phyloP scores from a whole-genome alignment of 2,797 vertebrate genomes.

The Chaunax sp. region DNA sequence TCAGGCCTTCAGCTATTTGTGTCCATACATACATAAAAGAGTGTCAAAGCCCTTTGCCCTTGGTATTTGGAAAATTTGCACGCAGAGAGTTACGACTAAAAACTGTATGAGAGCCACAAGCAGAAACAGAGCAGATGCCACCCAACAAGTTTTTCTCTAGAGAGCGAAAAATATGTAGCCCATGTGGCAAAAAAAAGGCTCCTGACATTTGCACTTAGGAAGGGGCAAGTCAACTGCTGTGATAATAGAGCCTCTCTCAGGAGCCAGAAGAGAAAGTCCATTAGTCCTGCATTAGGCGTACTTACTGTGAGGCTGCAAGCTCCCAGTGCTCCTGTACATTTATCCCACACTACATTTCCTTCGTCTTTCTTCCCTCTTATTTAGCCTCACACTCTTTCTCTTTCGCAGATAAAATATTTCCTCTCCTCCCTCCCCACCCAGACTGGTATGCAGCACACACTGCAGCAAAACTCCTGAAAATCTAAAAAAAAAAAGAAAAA shows the following conservation, averaged over 20 bases:
- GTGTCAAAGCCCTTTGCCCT: conserved; percentile 14
- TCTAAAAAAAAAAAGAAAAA: conserved; percentile 12
- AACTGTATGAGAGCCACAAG: conserved; percentile 43
- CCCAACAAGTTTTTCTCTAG: conserved; percentile 40
- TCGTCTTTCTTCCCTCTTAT: conserved; percentile 18
- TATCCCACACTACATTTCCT: conserved; percentile 42
- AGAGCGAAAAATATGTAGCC: conserved; percentile 61
- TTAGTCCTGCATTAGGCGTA: conserved; percentile 56
- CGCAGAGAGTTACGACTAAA: conserved; percentile 15
- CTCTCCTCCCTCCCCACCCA: conserved; percentile 68
- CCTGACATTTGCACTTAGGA: conserved; percentile 59
- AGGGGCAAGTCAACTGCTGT: conserved; percentile 48
- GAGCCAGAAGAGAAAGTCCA: conserved; percentile 63
- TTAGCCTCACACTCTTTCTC: conserved; percentile 39
- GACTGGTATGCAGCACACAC: conserved; percentile 78
- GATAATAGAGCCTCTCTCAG: conserved; percentile 59
- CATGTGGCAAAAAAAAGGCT: conserved; percentile 58
- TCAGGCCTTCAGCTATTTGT: conserved; percentile 36
- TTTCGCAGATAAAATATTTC: conserved; percentile 68
- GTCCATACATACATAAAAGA: conserved; percentile 12
- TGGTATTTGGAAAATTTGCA: conserved; percentile 17
- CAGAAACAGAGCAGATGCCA: conserved; percentile 39
- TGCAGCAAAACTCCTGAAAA: conserved; percentile 77
- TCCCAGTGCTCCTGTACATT: conserved; percentile 46
- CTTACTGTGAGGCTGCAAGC: conserved; percentile 49